Percentiles rank a stretch among this genome's conserved stretches.
phyloP scores from a whole-genome alignment of 2,113 vertebrate genomes.

The Gulo gulo region DNA sequence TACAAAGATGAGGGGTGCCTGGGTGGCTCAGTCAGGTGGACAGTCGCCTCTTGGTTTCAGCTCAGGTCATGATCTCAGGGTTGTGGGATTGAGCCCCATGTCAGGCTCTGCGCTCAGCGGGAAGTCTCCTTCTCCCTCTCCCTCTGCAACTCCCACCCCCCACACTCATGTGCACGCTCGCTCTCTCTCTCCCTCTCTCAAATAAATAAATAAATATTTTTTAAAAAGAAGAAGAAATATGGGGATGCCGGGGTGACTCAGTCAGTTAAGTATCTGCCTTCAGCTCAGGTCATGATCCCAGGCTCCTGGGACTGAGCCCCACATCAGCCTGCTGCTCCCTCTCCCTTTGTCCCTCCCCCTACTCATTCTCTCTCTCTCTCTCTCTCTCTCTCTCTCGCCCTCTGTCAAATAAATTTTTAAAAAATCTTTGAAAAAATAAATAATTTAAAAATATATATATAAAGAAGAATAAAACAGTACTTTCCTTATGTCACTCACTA shows the following conservation, averaged over 20 bases:
- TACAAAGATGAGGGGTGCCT: neutral
- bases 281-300: too few relatives aligned
- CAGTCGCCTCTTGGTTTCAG: neutral
- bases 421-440: neutral
- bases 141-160: neutral
- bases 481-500: neutral
- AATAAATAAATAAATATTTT: neutral
- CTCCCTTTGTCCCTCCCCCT: too few relatives aligned
- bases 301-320: too few relatives aligned
- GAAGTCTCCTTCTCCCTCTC: neutral
- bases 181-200: neutral
- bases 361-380: too few relatives aligned
- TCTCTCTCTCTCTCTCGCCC: too few relatives aligned
- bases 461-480: neutral
- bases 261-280: too few relatives aligned
- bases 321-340: too few relatives aligned
- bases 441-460: neutral
- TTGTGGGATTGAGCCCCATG: neutral
- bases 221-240: too few relatives aligned
- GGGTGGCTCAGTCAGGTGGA: neutral
- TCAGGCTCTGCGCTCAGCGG: neutral
- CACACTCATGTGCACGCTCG: too few relatives aligned
- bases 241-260: too few relatives aligned
- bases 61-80: neutral
- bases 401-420: too few relatives aligned